Evolutionary conservation across 2,113 vertebrate genomes (phyloP).

Genomic region (Scopus umbretta): DNA sequence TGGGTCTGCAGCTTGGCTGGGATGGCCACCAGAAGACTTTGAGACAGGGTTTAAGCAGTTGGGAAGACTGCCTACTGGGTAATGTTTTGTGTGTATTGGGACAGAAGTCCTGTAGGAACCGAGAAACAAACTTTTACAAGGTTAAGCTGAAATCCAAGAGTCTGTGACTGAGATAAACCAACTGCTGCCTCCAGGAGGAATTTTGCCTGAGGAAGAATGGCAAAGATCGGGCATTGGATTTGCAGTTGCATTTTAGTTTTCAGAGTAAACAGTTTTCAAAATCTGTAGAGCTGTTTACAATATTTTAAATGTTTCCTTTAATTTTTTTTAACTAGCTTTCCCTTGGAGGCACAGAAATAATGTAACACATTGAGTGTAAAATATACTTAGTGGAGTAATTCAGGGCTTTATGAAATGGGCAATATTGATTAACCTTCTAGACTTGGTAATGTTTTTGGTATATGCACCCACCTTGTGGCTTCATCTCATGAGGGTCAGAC

Average conservation of each 20-base stretch:
- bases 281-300: not conserved
- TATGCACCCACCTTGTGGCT: not conserved
- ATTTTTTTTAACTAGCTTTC: not conserved
- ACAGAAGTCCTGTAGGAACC: not conserved
- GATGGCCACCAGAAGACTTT: not conserved
- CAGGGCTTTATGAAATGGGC: not conserved
- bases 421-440: not conserved
- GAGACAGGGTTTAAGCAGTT: not conserved
- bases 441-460: not conserved
- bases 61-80: not conserved
- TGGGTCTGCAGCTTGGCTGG: accelerated
- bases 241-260: not conserved
- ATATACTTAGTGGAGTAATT: not conserved
- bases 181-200: not conserved
- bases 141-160: not conserved
- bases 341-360: not conserved
- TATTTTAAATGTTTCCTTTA: not conserved
- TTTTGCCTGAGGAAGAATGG: not conserved
- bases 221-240: not conserved
- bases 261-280: not conserved
- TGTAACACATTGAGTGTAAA: not conserved
- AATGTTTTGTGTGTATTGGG: not conserved
- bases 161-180: not conserved
- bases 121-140: not conserved
- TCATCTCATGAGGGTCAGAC: not conserved